Base-by-base conservation (phyloP, 30 jellyfish, hydroid and myxozoan species). In the Hydractinia symbiolongicarpus region DNA sequence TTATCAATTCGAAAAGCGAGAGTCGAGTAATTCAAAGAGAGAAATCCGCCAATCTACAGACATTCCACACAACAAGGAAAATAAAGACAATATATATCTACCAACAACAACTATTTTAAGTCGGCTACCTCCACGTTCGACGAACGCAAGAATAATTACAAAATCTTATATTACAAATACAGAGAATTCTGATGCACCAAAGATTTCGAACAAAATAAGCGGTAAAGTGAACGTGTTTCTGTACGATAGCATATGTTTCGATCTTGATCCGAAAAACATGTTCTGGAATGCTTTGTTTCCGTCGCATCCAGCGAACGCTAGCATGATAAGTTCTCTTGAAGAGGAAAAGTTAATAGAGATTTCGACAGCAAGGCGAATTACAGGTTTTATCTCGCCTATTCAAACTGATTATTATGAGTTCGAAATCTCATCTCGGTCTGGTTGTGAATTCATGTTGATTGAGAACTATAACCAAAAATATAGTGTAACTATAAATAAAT, bases 271-370 rank as follows among this genome's bases (percentile, higher is more conserved):
- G 11, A 57, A 54, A 5, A 81, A 81, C 55, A 9, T 86, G 73
- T 61, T 64, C 55, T 86, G 95, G 96, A 82, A 91, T 76, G 84
- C 91, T 5, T 69, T 91, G 53, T 91, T 84, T 79, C 98, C 98
- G 9, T 56, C 66, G 44, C 49, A 53, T 57, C 98, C 98, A 51
- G 14, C 77, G 13, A 75, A 62, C 50, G 90, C 88, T 14, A 82
- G 73, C 13, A 61, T 91, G 50, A 30, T 78, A 30, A 73, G 61
- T 6, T 54, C 62, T 40, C 69, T 91, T 8, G 2, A 30, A 30
- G 80, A 91, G 5, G 98, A 91, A 66, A 86, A 64, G 53, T 81
- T 66, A 20, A 58, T 71, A 77, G 54, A 73, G 9, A 50, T 58
- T 9, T 67, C 66, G 9, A 67, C 81, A 69, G 61, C n/a, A 5